Evolutionary conservation across 2,888 invertebrate genomes (phyloP).

Genomic region (Agonum fuliginosum): DNA sequence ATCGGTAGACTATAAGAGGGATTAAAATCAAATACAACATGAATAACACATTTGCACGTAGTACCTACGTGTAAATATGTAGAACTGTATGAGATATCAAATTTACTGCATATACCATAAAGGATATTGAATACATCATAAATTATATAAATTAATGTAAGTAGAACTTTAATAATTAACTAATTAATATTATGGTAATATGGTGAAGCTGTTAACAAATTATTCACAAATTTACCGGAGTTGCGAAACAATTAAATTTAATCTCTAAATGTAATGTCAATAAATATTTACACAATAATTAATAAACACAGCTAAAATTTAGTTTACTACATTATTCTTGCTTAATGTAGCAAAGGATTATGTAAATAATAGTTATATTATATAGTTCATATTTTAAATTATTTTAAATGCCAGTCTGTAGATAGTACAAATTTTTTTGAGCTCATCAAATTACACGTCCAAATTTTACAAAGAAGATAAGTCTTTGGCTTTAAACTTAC

Average conservation of each 20-base stretch:
- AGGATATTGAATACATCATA: background rate
- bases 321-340: no score
- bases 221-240: background rate
- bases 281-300: background rate
- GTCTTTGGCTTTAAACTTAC: no score
- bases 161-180: background rate
- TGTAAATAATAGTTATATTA: no score
- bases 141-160: background rate
- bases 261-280: no score
- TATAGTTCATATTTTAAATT: no score
- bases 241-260: background rate
- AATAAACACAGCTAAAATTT: no score
- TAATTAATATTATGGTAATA: background rate
- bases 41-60: background rate
- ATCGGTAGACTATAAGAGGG: background rate
- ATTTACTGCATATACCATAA: no score
- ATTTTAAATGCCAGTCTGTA: no score
- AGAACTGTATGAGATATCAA: background rate
- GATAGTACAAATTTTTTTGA: no score
- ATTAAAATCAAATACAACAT: background rate
- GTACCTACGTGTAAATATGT: background rate
- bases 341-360: no score
- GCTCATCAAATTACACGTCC: no score
- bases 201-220: background rate
- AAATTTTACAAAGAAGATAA: no score